A percentile compares a stretch with the other conserved stretches of the same genome.
Conservation (phyloP, 2,797 vertebrate species). For the Enteromius unitaeniatus region DNA sequence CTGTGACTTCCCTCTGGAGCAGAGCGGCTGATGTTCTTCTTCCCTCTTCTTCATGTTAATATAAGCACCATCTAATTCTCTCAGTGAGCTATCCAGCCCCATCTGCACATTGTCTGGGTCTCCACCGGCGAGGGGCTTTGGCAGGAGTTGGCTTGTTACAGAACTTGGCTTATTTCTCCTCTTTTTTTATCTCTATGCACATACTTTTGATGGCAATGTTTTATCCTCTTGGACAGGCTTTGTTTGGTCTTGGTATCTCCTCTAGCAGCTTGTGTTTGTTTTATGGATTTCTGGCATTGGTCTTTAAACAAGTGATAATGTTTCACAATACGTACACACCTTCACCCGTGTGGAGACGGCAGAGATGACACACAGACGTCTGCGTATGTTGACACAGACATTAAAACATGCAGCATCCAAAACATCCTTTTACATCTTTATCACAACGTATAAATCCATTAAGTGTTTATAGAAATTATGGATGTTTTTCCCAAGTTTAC, state of each 20-base stretch:
- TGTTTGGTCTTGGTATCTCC: conserved; percentile 87
- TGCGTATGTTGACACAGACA: neutral
- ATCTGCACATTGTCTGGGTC: conserved; percentile 74
- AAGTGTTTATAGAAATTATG: neutral
- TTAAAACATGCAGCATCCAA: neutral
- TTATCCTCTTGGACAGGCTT: conserved; percentile 82
- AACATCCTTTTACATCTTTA: neutral
- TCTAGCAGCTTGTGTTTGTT: conserved; percentile 84
- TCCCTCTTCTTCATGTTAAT: conserved; percentile 65
- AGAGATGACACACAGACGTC: neutral
- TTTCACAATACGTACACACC: conserved; percentile 76
- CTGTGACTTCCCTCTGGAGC: conserved; percentile 55
- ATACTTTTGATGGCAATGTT: conserved; percentile 82
- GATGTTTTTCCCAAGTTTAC: no score
- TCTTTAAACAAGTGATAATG: conserved; percentile 84
- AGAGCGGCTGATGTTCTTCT: conserved; percentile 59
- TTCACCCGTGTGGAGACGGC: conserved; percentile 67
- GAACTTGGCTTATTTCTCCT: conserved; percentile 74
- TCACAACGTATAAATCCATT: neutral
- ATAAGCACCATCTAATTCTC: conserved; percentile 73
- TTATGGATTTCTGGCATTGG: conserved; percentile 81
- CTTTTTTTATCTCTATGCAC: conserved; percentile 80
- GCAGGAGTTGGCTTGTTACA: conserved; percentile 70
- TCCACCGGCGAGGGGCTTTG: conserved; percentile 74
- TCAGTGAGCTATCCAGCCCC: conserved; percentile 70